phyloP scores from a whole-genome alignment of 2,113 vertebrate genomes.

The Petaurus breviceps region DNA sequence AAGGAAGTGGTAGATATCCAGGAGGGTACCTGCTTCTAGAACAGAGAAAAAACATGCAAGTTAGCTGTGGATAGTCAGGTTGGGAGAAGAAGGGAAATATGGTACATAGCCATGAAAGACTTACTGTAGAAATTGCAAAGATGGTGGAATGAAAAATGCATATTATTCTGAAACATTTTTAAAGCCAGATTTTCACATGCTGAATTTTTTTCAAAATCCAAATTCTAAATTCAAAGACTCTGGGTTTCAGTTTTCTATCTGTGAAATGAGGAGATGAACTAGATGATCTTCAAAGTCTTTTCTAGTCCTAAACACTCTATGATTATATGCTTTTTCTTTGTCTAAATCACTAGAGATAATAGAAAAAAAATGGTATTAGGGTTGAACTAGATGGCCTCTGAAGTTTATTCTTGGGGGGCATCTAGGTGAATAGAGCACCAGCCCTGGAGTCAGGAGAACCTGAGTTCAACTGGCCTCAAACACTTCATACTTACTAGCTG shows the following conservation, averaged over 20 bases:
- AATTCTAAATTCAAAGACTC: too few relatives aligned
- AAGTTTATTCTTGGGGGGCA: background rate
- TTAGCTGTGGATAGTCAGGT: background rate
- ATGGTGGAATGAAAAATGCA: background rate
- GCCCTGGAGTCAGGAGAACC: too few relatives aligned
- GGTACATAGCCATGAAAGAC: background rate
- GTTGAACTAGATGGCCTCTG: background rate
- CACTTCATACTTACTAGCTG: too few relatives aligned
- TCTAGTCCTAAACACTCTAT: background rate
- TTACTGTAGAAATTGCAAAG: background rate
- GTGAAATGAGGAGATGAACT: background rate
- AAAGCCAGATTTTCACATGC: background rate
- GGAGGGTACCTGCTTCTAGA: background rate
- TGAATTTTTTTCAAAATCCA: background rate
- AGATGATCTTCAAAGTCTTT: background rate
- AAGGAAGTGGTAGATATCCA: background rate
- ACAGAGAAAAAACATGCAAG: background rate
- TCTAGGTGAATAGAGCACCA: too few relatives aligned
- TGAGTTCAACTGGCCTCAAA: too few relatives aligned
- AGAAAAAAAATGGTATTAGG: background rate
- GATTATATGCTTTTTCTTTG: background rate
- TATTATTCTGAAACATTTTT: background rate
- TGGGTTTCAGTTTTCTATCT: background rate
- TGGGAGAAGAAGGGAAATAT: background rate
- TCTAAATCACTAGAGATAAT: background rate